Percentiles rank a stretch among this genome's conserved stretches.
Evolutionary conservation across 2,888 invertebrate genomes (phyloP).

Genomic region (Meganola albula): DNA sequence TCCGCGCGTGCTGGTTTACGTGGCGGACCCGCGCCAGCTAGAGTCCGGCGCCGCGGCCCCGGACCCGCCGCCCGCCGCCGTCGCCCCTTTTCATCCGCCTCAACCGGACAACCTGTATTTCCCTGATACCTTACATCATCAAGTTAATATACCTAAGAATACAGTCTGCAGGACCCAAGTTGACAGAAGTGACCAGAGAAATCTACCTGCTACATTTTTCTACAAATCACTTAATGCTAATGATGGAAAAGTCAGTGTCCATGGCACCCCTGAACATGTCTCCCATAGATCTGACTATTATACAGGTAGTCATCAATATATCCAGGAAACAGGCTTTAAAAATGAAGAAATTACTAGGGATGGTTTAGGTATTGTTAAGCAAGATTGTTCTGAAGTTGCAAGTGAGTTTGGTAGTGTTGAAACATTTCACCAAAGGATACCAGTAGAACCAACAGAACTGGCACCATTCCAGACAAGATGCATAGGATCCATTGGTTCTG

Average conservation of each 20-base stretch:
- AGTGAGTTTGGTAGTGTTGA: slow-evolving; percentile 49
- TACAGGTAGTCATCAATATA: slow-evolving; percentile 46
- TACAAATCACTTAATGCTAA: slow-evolving; percentile 52
- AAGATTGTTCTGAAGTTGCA: slow-evolving; percentile 43
- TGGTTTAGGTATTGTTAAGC: slow-evolving; percentile 39
- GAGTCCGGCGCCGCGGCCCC: slow-evolving; percentile 66
- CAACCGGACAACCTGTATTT: slow-evolving; percentile 45
- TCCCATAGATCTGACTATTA: slow-evolving; percentile 47
- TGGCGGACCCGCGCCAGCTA: slow-evolving; percentile 74
- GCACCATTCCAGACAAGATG: slow-evolving; percentile 58
- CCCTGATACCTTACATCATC: slow-evolving; percentile 47
- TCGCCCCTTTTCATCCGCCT: slow-evolving; percentile 25
- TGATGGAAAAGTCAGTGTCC: slow-evolving; percentile 47
- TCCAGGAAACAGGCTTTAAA: slow-evolving; percentile 47
- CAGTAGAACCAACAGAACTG: slow-evolving; percentile 45
- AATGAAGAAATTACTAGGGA: slow-evolving; percentile 40
- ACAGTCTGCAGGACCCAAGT: slow-evolving; percentile 42
- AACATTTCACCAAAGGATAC: slow-evolving; percentile 47
- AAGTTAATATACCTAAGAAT: slow-evolving; percentile 41
- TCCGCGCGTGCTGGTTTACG: slow-evolving; percentile 75
- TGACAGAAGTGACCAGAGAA: slow-evolving; percentile 44
- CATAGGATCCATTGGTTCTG: slow-evolving; percentile 37
- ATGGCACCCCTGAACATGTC: slow-evolving; percentile 40
- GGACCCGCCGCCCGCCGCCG: slow-evolving; percentile 44
- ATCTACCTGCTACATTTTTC: slow-evolving; percentile 41